phyloP scores from a whole-genome alignment of 2,113 vertebrate genomes.

The Neopipo cinnamomea region DNA sequence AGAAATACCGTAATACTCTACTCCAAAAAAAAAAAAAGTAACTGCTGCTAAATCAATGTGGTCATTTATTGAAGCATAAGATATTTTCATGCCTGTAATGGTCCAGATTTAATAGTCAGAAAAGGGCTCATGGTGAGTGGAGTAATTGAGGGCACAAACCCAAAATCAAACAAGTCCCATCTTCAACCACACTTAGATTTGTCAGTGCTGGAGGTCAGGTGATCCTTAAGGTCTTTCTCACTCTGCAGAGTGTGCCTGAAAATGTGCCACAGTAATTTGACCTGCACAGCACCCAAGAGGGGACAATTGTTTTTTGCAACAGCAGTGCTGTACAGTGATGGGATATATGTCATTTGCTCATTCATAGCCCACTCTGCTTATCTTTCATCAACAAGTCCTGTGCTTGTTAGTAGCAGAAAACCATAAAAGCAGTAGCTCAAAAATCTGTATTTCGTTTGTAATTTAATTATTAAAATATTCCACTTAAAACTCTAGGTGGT shows the following conservation, averaged over 20 bases:
- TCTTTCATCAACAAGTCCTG: neutral
- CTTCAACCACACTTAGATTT: neutral
- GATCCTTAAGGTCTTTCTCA: neutral
- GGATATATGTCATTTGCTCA: neutral
- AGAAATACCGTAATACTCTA: neutral
- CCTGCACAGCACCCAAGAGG: neutral
- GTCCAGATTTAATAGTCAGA: neutral
- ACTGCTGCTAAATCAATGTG: neutral
- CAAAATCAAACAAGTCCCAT: neutral
- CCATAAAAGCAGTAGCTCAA: neutral
- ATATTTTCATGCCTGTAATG: neutral
- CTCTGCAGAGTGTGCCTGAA: neutral
- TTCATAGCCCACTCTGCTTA: rapidly evolving
- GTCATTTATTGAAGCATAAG: neutral
- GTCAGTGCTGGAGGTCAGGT: neutral
- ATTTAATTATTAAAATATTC: neutral
- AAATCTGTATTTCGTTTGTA: neutral
- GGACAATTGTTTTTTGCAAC: neutral
- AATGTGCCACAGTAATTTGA: neutral
- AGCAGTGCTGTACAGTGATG: rapidly evolving
- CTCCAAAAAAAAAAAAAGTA: neutral
- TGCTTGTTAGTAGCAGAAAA: neutral
- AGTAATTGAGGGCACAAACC: neutral
- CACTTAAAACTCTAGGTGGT: neutral
- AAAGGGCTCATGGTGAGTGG: neutral